phyloP scores from a whole-genome alignment of 2,888 invertebrate genomes.

The Amphipyra tragopoginis region DNA sequence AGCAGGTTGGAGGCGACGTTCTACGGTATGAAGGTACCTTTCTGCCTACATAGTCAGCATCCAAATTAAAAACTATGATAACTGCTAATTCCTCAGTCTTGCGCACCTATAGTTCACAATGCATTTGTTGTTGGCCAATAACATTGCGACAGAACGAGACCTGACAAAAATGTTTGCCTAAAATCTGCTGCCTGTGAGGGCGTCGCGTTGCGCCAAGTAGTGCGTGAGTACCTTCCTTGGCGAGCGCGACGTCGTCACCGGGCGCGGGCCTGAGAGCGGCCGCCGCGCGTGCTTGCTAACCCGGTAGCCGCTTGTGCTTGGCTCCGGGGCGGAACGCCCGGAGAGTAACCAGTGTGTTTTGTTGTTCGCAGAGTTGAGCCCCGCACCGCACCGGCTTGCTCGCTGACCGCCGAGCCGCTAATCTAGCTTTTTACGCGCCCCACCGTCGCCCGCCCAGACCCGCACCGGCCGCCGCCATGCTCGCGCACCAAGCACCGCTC shows the following conservation, averaged over 20 bases:
- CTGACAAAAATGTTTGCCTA: constrained; percentile 67
- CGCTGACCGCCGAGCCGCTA: constrained; percentile 90
- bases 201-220: constrained; percentile 30
- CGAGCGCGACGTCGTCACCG: constrained; percentile 36
- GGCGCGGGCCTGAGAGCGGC: constrained; percentile 78
- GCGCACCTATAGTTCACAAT: constrained; percentile 69
- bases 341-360: constrained; percentile 90
- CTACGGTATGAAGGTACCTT: constrained; percentile 68
- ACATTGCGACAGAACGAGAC: constrained; percentile 68
- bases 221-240: constrained; percentile 7
- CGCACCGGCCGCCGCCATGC: constrained; percentile 87
- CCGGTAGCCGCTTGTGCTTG: constrained; percentile 89
- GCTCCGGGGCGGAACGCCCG: constrained; percentile 86
- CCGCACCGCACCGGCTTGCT: constrained; percentile 89
- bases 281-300: constrained; percentile 85
- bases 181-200: constrained; percentile 66
- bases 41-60: constrained; percentile 63
- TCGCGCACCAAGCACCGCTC: constrained; percentile 88
- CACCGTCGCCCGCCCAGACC: constrained; percentile 85
- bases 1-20: constrained; percentile 74
- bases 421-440: constrained; percentile 89
- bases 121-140: constrained; percentile 75
- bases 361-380: constrained; percentile 90
- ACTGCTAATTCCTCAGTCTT: constrained; percentile 69
- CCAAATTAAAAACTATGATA: constrained; percentile 62